Base-by-base conservation (phyloP, 1,140 invertebrate genomes). In the Drosophila ficusphila region DNA sequence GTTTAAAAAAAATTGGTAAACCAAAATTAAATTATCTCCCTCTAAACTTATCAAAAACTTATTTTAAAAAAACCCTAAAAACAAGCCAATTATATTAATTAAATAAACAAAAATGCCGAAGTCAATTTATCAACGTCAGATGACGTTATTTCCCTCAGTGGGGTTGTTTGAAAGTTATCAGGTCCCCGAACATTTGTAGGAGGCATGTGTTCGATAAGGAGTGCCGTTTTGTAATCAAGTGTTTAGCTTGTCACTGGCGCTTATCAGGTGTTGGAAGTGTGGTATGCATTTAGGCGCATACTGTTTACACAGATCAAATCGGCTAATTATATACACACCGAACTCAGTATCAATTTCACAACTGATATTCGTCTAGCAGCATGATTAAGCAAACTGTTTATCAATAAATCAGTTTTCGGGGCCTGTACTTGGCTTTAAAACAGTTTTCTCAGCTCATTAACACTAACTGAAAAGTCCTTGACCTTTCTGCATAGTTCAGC, bases 401-500 rank as follows among this genome's bases (percentile, higher is more conserved):
- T 61, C 56, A 27, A 19, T 19, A 36, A 58, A 44, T 14, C 11
- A 12, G 7, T n/a, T 14, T 9, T 21, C 16, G 9, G 14, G 60
- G 58, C 14, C 6, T 25, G 58, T n/a, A 34, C 47, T 67, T 41
- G 8, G 18, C 19, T 16, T 14, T 31, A 5, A 34, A 31, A 53
- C 33, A n/a, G 19, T 34, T n/a, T 42, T 61, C 6, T 23, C 18
- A 54, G 34, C 12, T 23, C 3, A 38, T 60, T 54, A 27, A 60
- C 25, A 36, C 4, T 6, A 33, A 7, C 3, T 14, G n/a, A 14
- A 6, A 38, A 61, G 81, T 69, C 81, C 81, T 67, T 83, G 79
- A 83, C 75, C 71, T 78, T 85, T 76, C 60, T 62, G 58, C 74
- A 67, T 47, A 75, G 53, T 78, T 75, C 49, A 58, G 38, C 38